A percentile compares a stretch with the other conserved stretches of the same genome.
Conservation (phyloP, 92 coral and sea anemone species). For the Parazoanthus atlanticus region DNA sequence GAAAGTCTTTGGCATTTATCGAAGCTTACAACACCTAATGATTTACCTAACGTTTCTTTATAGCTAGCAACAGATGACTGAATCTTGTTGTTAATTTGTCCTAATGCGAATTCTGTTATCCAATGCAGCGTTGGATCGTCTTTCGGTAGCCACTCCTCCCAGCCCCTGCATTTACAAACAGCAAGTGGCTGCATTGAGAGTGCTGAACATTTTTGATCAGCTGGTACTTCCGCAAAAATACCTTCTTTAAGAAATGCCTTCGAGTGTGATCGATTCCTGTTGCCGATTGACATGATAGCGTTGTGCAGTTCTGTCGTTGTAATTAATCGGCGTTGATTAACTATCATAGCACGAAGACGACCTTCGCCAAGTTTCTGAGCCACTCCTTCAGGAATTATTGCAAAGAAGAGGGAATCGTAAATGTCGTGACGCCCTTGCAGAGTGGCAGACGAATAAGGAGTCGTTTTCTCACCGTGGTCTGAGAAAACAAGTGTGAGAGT, state of each 20-base stretch:
- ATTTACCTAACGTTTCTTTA: slow-evolving; percentile 9
- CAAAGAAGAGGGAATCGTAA: slow-evolving; percentile 61
- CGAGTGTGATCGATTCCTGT: background rate
- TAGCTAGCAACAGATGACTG: slow-evolving; percentile 30
- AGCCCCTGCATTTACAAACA: slow-evolving; percentile 61
- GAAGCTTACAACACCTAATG: slow-evolving; percentile 6
- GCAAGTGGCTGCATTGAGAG: slow-evolving; percentile 22
- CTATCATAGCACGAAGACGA: slow-evolving; percentile 46
- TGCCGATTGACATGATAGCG: slow-evolving; percentile 49
- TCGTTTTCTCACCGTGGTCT: slow-evolving; percentile 75
- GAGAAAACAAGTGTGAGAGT: slow-evolving; percentile 67
- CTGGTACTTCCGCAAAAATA: slow-evolving; percentile 56
- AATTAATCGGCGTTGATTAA: slow-evolving; percentile 55
- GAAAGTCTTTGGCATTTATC: slow-evolving; percentile 61
- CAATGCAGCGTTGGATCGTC: slow-evolving; percentile 54
- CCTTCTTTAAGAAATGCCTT: slow-evolving; percentile 46
- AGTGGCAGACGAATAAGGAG: slow-evolving; percentile 50
- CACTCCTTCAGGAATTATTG: slow-evolving; percentile 61
- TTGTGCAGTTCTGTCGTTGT: slow-evolving; percentile 54
- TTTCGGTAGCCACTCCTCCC: slow-evolving; percentile 56
- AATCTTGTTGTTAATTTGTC: slow-evolving; percentile 62
- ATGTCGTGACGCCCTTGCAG: slow-evolving; percentile 57
- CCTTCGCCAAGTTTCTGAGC: slow-evolving; percentile 50
- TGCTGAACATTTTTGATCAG: slow-evolving; percentile 53
- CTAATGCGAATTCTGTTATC: slow-evolving; percentile 74